phyloP scores from a whole-genome alignment of 2,888 invertebrate species.

The Sinotaia quadrata region DNA sequence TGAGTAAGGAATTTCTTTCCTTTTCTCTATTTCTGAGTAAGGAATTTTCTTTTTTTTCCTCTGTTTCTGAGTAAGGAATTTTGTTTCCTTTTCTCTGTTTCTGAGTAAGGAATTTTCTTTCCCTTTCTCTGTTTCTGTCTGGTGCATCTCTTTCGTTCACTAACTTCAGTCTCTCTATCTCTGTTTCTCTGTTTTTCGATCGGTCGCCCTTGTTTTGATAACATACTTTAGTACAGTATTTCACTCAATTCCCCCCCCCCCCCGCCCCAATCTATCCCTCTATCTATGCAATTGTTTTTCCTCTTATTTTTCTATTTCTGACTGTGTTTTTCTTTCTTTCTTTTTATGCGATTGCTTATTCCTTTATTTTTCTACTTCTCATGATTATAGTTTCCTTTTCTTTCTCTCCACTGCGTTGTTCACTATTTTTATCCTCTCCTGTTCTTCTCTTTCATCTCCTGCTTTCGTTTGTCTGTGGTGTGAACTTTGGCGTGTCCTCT shows the following conservation, averaged over 20 bases:
- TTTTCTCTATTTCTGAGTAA: no score
- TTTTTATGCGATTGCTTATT: neutral
- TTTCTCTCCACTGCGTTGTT: neutral
- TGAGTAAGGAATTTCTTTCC: no score
- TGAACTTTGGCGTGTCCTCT: no score
- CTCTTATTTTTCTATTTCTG: neutral
- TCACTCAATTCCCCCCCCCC: neutral
- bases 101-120: conserved; percentile 3
- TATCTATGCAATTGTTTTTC: neutral
- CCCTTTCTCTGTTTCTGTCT: neutral
- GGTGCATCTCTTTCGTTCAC: neutral
- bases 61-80: neutral
- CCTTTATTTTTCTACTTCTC: neutral
- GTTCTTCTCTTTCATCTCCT: neutral
- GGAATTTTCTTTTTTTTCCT: neutral
- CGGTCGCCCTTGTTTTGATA: neutral
- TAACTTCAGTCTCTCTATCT: neutral
- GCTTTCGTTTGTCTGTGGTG: neutral
- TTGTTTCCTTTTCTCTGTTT: neutral
- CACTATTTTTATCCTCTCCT: neutral
- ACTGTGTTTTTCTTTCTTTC: conserved; percentile 1
- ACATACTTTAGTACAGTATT: neutral
- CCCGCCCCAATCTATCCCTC: neutral
- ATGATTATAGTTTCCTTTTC: neutral
- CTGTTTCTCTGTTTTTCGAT: neutral